Percentiles rank a stretch among this genome's conserved stretches.
Evolutionary conservation across 2,797 vertebrate genomes (phyloP).

Genomic region (Diceros bicornis): DNA sequence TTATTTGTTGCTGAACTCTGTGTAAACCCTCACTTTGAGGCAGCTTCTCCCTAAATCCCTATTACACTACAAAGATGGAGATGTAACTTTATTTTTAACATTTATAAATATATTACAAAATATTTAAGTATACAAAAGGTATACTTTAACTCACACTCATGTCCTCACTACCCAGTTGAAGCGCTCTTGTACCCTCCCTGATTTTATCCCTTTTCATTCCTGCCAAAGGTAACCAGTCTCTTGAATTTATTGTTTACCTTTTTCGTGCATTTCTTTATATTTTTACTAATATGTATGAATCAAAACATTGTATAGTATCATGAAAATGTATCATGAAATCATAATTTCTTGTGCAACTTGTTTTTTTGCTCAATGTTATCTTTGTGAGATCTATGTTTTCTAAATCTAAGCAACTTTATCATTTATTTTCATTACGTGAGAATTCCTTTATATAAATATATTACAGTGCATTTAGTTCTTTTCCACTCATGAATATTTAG

Average conservation of each 20-base stretch:
- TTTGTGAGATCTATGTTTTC: not conserved
- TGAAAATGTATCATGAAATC: not conserved
- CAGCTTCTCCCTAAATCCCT: not conserved
- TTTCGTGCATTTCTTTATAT: not conserved
- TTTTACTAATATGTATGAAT: not conserved
- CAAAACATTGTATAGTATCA: not conserved
- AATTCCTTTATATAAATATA: not conserved
- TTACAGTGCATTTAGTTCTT: not conserved
- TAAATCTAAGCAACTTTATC: not conserved
- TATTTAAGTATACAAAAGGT: not conserved
- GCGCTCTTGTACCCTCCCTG: not conserved
- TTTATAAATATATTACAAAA: not conserved
- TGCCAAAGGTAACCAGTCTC: not conserved
- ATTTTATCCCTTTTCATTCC: not conserved
- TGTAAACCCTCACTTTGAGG: not conserved
- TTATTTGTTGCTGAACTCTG: not conserved
- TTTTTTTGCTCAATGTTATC: not conserved
- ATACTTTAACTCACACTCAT: not conserved
- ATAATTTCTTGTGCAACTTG: not conserved
- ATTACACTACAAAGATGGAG: not conserved
- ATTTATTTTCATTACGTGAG: not conserved
- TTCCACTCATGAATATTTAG: not conserved
- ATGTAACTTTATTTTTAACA: not conserved
- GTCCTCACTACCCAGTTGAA: not conserved
- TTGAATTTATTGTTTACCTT: not conserved